Percentiles rank a stretch among this genome's conserved stretches.
Evolutionary conservation across 2,113 vertebrate genomes (phyloP).

Genomic region (Struthio camelus): DNA sequence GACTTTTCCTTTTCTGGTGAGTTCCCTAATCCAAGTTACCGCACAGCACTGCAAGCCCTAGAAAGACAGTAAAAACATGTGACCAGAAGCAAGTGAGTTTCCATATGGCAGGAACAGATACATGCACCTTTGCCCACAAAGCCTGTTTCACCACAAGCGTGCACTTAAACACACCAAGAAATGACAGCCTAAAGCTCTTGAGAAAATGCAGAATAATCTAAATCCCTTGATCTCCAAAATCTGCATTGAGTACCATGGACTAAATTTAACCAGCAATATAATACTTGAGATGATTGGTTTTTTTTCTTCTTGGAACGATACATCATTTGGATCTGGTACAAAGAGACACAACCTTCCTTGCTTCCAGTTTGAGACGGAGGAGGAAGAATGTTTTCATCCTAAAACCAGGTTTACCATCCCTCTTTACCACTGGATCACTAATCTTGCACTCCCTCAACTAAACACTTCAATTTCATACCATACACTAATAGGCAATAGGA

Average conservation of each 20-base stretch:
- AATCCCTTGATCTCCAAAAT: conserved; percentile 53
- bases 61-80: not conserved
- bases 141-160: not conserved
- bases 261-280: conserved; percentile 38
- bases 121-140: not conserved
- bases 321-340: not conserved
- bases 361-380: not conserved
- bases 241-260: not conserved
- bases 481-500: not conserved
- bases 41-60: not conserved
- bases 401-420: not conserved
- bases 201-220: conserved; percentile 40
- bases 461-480: not conserved
- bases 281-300: not conserved
- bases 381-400: not conserved
- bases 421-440: not conserved
- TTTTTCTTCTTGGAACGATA: not conserved
- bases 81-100: not conserved
- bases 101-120: not conserved
- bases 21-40: not conserved
- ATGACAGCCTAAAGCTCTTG: conserved; percentile 2
- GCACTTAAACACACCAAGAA: not conserved
- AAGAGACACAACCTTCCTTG: not conserved
- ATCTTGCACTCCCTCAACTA: not conserved
- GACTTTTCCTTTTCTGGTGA: not conserved